Conservation (phyloP, 1,140 invertebrate genomes). For the Zaprionus ornatus region DNA sequence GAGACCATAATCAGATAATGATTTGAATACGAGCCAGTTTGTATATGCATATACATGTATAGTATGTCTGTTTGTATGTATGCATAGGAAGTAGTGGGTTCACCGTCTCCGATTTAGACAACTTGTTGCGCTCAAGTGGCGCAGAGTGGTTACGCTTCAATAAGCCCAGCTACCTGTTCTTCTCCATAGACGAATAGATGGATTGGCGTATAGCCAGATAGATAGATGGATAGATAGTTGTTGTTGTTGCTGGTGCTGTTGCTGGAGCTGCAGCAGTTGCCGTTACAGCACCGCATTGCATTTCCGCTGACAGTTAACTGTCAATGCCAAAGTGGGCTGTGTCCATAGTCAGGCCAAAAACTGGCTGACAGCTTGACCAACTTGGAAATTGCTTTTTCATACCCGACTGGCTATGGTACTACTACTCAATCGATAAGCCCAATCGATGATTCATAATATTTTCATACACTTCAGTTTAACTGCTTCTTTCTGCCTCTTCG, state of each 20-base stretch:
- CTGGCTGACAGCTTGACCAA: constrained; percentile 51
- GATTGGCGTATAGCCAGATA: constrained; percentile 31
- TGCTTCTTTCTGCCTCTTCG: constrained; percentile 27
- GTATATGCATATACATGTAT: constrained; percentile 3
- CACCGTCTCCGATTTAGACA: constrained; percentile 25
- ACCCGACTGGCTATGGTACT: constrained; percentile 46
- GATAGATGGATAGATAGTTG: constrained; percentile 4
- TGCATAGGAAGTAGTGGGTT: constrained; percentile 54
- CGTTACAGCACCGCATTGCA: constrained; percentile 77
- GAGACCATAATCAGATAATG: constrained; percentile 68
- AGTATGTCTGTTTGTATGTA: not conserved
- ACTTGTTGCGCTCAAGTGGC: constrained; percentile 33
- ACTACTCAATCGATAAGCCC: constrained; percentile 51
- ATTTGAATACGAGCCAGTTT: constrained; percentile 46
- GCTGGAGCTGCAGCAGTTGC: constrained; percentile 52
- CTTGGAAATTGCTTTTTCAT: constrained; percentile 68
- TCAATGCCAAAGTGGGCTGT: constrained; percentile 74
- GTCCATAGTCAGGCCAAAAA: constrained; percentile 37
- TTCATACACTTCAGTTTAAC: constrained; percentile 14
- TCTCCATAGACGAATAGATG: constrained; percentile 39
- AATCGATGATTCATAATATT: constrained; percentile 70
- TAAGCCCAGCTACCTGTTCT: constrained; percentile 65
- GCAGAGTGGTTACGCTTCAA: constrained; percentile 56
- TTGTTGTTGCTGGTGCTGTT: constrained; percentile 12
- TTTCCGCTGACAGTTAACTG: constrained; percentile 77